Evolutionary conservation across 2,113 vertebrate genomes (phyloP), one percentile per base, ranked within the genome.

Genomic region (Synodontis membranacea): DNA sequence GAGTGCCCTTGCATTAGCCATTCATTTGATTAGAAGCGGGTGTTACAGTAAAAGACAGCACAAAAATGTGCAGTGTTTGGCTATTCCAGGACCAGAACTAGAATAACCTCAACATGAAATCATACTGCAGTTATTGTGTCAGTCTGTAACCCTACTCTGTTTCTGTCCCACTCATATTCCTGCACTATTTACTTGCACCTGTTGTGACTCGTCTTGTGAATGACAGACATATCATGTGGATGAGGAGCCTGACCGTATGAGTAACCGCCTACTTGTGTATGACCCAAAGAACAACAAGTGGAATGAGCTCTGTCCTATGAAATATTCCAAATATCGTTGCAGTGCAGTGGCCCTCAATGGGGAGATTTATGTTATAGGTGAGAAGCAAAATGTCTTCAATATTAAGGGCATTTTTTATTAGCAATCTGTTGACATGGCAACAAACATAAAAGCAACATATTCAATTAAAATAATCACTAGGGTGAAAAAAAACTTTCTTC

Each of bases 181-280:
- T 85, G 68, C 60, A 34, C 37, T 60, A 34, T 76, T 68, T 6
- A 75, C 39, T 70, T 87, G 84, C 88, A 91, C 87, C 91, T 93
- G 89, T 76, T 91, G 84, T 89, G 79, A 68, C 80, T 92, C 88
- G 62, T 86, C 90, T 92, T 82, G 86, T 56, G 72, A 87, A 39
- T 56, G 89, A 80, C 93, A 99, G 98, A 96, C 95, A 91, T 96
- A 96, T 93, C 94, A 95, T 85, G 95, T 95, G 85, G 96, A 99
- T 85, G 98, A 99, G 91, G 98, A 99, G 91, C 98, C 96, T 0
- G 97, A 99, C 91, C 95, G 96, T 91, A 95, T 99, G 91, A 98
- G 96, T 92, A 97, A 97, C 94, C 96, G 95, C 87, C 94, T 93
- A n/a, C 93, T 98, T 91, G 94, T 94, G 85, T 99, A 98, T 39